These are phyloP conservation scores for Donacobius atricapilla DNA, from an alignment of 2,113 vertebrate species.

Conservation along the genomic window DNA sequence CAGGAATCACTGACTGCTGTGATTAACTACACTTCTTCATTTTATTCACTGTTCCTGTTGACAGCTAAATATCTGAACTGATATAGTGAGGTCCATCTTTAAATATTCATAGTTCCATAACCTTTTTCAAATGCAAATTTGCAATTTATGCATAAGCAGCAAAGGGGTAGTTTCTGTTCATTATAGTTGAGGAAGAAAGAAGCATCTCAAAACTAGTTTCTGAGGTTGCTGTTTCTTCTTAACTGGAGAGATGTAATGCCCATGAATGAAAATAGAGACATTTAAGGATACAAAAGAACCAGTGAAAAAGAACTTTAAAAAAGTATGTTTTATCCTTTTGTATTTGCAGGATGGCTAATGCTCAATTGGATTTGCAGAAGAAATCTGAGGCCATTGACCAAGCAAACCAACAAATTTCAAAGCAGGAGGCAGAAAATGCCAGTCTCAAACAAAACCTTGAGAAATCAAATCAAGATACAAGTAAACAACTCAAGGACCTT, in stretches of 20 bases:
- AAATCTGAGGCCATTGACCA: constrained; percentile 79
- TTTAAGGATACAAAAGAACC: neutral
- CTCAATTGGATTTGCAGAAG: constrained; percentile 84
- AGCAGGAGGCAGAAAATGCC: constrained; percentile 75
- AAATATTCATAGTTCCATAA: neutral
- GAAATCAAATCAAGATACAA: constrained; percentile 77
- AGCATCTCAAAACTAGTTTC: neutral
- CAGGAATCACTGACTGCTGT: neutral
- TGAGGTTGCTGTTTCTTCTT: neutral
- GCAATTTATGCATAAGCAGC: neutral
- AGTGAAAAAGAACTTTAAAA: neutral
- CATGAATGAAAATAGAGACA: neutral
- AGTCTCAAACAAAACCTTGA: constrained; percentile 79
- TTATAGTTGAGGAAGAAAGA: neutral
- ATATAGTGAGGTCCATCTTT: neutral
- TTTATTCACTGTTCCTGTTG: neutral
- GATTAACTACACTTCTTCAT: neutral
- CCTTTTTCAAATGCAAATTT: neutral
- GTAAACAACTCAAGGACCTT: constrained; percentile 75
- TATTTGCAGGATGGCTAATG: constrained; percentile 71
- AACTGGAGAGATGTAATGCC: neutral
- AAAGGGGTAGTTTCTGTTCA: neutral
- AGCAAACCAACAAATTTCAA: constrained; percentile 74
- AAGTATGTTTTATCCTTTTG: neutral
- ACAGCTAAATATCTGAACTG: neutral